Evolutionary conservation across 2,113 vertebrate genomes (phyloP).

Genomic region (Ivindomyrus marchei): DNA sequence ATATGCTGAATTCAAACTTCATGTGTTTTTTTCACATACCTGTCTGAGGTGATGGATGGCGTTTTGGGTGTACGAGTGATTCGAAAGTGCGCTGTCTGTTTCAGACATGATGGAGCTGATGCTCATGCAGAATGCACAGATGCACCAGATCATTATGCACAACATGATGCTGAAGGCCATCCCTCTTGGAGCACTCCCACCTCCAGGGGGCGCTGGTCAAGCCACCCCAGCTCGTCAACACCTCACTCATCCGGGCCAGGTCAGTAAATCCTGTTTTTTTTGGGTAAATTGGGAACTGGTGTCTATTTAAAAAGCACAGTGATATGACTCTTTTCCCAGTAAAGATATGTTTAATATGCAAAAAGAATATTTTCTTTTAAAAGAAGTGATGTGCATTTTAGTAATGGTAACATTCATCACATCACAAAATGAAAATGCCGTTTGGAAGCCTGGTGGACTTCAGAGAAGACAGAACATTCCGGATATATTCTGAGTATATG

Average conservation of each 20-base stretch:
- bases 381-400: background rate
- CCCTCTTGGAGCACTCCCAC: slow-evolving; percentile 29
- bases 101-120: slow-evolving; percentile 80
- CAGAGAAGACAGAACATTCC: background rate
- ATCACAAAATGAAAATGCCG: background rate
- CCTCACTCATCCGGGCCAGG: slow-evolving; percentile 21
- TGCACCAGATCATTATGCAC: slow-evolving; percentile 84
- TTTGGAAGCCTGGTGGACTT: background rate
- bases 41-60: background rate
- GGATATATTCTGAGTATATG: background rate
- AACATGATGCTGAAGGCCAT: slow-evolving; percentile 79
- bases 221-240: background rate
- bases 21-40: background rate
- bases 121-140: slow-evolving; percentile 82
- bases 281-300: background rate
- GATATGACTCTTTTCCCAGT: background rate
- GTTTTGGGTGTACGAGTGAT: background rate
- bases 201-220: slow-evolving; percentile 20
- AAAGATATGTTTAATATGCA: background rate
- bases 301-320: background rate
- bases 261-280: slow-evolving; percentile 21
- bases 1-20: background rate
- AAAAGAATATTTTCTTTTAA: background rate
- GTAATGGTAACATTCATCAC: background rate
- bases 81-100: background rate